These are phyloP conservation scores for Xanthorhoe designata DNA, from an alignment of 2,888 invertebrate species.

Conservation along the genomic window DNA sequence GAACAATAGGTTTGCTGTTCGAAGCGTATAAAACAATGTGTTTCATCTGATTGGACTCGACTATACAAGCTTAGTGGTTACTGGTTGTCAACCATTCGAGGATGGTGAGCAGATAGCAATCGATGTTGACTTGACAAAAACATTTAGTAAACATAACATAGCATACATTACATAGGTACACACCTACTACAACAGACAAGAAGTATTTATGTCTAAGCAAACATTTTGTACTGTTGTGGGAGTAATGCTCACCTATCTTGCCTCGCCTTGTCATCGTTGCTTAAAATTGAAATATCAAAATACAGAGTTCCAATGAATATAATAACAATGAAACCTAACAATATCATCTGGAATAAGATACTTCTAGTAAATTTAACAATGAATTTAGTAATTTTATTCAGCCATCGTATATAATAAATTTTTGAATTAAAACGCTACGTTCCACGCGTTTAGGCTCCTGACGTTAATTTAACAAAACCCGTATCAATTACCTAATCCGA, in stretches of 20 bases:
- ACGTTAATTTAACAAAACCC: constrained; percentile 49
- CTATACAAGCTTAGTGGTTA: too few relatives aligned
- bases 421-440: constrained; percentile 18
- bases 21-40: background rate
- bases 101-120: too few relatives aligned
- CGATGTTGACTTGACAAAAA: too few relatives aligned
- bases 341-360: background rate
- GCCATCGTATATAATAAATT: background rate
- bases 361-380: background rate
- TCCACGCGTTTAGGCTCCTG: constrained; percentile 14
- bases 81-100: too few relatives aligned
- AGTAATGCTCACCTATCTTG: too few relatives aligned
- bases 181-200: too few relatives aligned
- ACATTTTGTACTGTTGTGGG: too few relatives aligned
- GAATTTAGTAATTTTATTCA: constrained; percentile 6
- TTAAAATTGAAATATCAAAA: background rate
- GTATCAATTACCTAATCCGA: constrained; percentile 66
- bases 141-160: too few relatives aligned
- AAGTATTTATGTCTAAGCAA: too few relatives aligned
- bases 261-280: background rate
- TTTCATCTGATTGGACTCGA: background rate
- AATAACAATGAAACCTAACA: background rate
- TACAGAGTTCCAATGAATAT: background rate
- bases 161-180: too few relatives aligned
- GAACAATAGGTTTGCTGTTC: background rate